Evolutionary conservation across 2,797 vertebrate genomes (phyloP).

Genomic region (Myripristis murdjan): DNA sequence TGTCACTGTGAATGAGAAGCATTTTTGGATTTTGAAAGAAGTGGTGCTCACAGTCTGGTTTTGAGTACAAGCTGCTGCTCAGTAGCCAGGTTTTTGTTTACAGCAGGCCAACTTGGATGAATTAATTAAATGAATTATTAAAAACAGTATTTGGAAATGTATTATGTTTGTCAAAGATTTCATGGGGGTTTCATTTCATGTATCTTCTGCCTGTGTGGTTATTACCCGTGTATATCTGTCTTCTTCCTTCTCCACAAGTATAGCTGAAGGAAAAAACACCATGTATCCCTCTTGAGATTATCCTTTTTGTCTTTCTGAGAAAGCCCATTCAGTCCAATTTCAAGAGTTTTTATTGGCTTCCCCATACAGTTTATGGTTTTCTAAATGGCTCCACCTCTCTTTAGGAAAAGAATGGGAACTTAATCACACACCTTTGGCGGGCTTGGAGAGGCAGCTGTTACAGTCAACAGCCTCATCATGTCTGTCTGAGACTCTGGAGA

Average conservation of each 20-base stretch:
- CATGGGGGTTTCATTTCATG: neutral
- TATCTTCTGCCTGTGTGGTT: slow-evolving; percentile 13
- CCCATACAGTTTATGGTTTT: slow-evolving; percentile 77
- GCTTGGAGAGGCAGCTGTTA: slow-evolving; percentile 70
- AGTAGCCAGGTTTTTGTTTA: neutral
- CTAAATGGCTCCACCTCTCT: slow-evolving; percentile 66
- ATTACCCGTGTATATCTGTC: too few species aligned
- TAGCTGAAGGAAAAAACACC: slow-evolving; percentile 53
- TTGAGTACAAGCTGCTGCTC: too few species aligned
- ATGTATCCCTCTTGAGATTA: neutral
- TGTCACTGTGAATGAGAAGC: too few species aligned
- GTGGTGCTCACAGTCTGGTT: too few species aligned
- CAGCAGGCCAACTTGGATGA: neutral
- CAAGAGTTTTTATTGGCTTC: slow-evolving; percentile 74
- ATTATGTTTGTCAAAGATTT: too few species aligned
- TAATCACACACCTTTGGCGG: slow-evolving; percentile 76
- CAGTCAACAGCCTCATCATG: slow-evolving; percentile 78
- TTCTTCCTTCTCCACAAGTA: too few species aligned
- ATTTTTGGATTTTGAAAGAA: too few species aligned
- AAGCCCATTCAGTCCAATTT: slow-evolving; percentile 57
- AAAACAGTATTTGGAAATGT: neutral
- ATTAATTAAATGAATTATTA: too few species aligned
- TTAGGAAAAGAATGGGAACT: slow-evolving; percentile 73
- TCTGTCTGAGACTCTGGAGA: slow-evolving; percentile 63
- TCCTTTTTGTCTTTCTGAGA: slow-evolving; percentile 48